These are phyloP conservation scores for Zaprionus taronus DNA, from an alignment of 1,140 invertebrate genomes.

Conservation along the genomic window DNA sequence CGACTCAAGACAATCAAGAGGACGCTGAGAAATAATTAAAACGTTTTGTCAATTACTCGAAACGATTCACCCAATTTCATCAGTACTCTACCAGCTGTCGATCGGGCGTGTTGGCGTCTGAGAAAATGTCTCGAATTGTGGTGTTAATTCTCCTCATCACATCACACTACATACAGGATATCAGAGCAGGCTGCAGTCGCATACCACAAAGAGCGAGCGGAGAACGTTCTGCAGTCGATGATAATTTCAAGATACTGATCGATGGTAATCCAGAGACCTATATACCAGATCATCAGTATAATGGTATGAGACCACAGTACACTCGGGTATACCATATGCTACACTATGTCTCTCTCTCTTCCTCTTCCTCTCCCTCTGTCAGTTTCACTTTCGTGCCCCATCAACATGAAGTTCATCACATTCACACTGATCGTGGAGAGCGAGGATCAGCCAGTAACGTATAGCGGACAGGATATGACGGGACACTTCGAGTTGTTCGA, in stretches of 20 bases:
- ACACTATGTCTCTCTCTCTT: background rate
- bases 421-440: constrained; percentile 88
- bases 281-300: constrained; percentile 89
- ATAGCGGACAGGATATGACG: constrained; percentile 66
- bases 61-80: constrained; percentile 52
- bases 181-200: constrained; percentile 53
- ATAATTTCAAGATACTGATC: constrained; percentile 86
- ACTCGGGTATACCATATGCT: background rate
- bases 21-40: constrained; percentile 63
- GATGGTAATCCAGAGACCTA: constrained; percentile 88
- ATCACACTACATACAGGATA: constrained; percentile 9
- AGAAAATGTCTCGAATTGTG: constrained; percentile 26
- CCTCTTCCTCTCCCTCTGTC: background rate
- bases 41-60: constrained; percentile 50
- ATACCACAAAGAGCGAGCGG: constrained; percentile 67
- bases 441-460: constrained; percentile 76
- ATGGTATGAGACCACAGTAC: constrained; percentile 75
- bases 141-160: constrained; percentile 19
- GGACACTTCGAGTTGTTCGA: constrained; percentile 87
- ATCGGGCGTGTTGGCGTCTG: background rate
- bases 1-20: constrained; percentile 63
- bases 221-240: constrained; percentile 84
- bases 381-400: constrained; percentile 70
- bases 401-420: constrained; percentile 88
- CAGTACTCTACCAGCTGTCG: constrained; percentile 51